phyloP scores from a whole-genome alignment of 2,113 vertebrate species.

The Podiceps cristatus region DNA sequence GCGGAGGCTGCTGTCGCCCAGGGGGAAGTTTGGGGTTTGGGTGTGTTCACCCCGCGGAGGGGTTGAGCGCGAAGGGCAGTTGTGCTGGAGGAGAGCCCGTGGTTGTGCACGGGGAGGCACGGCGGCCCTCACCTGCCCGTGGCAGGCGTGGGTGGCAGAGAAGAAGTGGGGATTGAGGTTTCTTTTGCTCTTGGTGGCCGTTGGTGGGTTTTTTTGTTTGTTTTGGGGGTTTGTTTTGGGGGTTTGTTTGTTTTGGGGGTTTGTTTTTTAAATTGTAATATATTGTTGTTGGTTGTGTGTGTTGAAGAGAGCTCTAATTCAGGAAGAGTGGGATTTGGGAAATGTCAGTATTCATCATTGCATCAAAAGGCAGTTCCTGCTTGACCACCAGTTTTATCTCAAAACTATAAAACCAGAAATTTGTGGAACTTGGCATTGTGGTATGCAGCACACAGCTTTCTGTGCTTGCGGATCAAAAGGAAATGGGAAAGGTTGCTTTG shows the following conservation, averaged over 20 bases:
- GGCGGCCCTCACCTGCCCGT: too few species aligned
- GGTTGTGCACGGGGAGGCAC: not conserved
- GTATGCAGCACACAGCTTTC: fast-evolving
- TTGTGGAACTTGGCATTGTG: fast-evolving
- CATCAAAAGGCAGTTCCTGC: not conserved
- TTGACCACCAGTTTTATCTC: fast-evolving
- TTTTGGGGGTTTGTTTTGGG: too few species aligned
- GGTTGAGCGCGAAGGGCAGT: too few species aligned
- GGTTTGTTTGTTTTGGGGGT: too few species aligned
- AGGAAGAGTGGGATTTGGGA: not conserved
- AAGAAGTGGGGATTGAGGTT: not conserved
- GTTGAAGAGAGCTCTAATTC: not conserved
- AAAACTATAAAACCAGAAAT: fast-evolving
- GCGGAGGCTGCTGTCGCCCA: not conserved
- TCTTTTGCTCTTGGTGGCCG: not conserved
- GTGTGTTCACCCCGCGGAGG: not conserved
- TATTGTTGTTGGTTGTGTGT: not conserved
- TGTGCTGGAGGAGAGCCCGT: too few species aligned
- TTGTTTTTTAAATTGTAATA: not conserved
- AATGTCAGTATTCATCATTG: fast-evolving
- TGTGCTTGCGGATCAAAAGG: too few species aligned
- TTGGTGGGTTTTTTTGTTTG: too few species aligned
- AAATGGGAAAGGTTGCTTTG: not conserved
- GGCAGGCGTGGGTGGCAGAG: too few species aligned
- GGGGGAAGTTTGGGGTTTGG: not conserved